Evolutionary conservation across 2,113 vertebrate genomes (phyloP).

Genomic region (Ochotona curzoniae): DNA sequence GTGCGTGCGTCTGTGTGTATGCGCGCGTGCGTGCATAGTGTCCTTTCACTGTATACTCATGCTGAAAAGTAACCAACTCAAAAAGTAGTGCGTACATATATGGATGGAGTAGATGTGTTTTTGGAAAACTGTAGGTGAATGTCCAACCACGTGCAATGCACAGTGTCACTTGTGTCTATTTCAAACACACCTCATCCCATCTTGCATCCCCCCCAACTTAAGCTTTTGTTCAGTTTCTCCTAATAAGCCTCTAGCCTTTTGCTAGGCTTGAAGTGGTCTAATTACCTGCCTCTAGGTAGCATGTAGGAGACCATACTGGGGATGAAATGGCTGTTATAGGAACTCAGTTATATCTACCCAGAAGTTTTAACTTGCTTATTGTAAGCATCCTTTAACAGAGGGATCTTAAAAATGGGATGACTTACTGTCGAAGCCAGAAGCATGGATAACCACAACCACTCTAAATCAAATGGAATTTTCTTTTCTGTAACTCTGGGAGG

Average conservation of each 20-base stretch:
- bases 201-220: neutral
- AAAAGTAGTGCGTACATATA: neutral
- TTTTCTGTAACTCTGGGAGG: neutral
- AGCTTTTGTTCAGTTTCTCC: neutral
- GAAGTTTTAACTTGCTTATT: neutral
- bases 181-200: neutral
- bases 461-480: neutral
- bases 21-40: too few species aligned
- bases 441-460: neutral
- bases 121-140: neutral
- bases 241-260: neutral
- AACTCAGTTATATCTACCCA: neutral
- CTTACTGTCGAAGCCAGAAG: neutral
- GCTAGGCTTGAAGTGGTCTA: neutral
- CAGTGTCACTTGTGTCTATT: neutral
- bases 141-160: neutral
- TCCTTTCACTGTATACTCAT: neutral
- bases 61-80: neutral
- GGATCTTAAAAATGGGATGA: constrained; percentile 8
- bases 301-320: neutral
- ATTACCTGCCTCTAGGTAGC: neutral
- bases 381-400: neutral
- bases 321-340: neutral
- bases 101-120: neutral
- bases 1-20: too few species aligned